Base-by-base conservation (phyloP, 2,888 invertebrate genomes). In the Reticulitermes lucifugus region DNA sequence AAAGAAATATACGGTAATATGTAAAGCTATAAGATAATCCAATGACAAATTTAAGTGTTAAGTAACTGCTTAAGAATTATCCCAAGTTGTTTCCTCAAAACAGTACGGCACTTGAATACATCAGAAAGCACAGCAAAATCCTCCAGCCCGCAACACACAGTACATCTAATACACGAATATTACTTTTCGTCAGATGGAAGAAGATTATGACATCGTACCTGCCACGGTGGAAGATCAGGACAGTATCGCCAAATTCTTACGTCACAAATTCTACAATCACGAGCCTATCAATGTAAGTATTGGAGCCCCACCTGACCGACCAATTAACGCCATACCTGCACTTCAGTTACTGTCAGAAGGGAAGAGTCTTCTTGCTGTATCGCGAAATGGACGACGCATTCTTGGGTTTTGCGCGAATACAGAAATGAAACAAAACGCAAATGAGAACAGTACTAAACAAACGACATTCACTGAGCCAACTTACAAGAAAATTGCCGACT, bases 301-400 rank as follows among this genome's bases (percentile, higher is more conserved):
- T 43, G 83, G 83, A 18, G n/a, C 65, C 9, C 10, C 35, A 0
- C 77, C 79, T 55, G 60, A 70, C 21, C 60, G 21, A 22, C 79
- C 79, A 0, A 79, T 55, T 5, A 43, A 25, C 25, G 79, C 75
- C 25, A 43, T 82, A 43, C 59, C 55, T 9, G 41, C 77, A 21
- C 46, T 82, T n/a, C 65, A 70, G 18, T 51, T 60, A 43, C 60
- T 86, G 35, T 25, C 77, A 18, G 81, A 84, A 25, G 86, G 84
- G 1, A 6, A 59, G 5, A 70, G 77, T 3, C 46, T 84, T 5
- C 29, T 84, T 0, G 84, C 86, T 9, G 43, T 73, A n/a, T 41
- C 65, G 9, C 41, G 71, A 29, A 65, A 35, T n/a, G 82, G 29
- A 9, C 2, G 84, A 29, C 35, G 41, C 25, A 81, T 86, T 79